A percentile compares a stretch with the other conserved stretches of the same genome.
Evolutionary conservation across 2,888 invertebrate species (phyloP).

Genomic region (Odontothrips loti): DNA sequence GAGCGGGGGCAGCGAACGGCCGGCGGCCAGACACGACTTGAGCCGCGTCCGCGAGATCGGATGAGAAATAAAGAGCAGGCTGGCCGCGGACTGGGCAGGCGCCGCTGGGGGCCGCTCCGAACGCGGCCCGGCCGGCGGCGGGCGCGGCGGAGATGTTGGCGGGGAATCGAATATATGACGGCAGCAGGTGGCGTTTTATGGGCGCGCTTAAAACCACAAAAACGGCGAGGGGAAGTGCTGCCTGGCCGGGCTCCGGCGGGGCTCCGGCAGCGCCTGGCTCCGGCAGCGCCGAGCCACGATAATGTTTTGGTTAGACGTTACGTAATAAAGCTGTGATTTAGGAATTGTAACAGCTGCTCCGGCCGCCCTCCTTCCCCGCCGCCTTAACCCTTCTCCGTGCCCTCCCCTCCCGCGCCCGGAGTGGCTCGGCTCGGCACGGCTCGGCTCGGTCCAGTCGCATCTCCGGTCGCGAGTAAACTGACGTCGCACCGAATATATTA

Average conservation of each 20-base stretch:
- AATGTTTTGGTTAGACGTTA: conserved; percentile 26
- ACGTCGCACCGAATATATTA: no score
- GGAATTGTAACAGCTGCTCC: conserved; percentile 17
- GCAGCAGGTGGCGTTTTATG: conserved; percentile 25
- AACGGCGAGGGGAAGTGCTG: neutral
- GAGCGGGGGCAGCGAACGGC: neutral
- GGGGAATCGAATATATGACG: conserved; percentile 19
- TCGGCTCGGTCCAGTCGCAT: no score
- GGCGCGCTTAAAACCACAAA: conserved; percentile 19
- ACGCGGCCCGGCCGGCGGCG: neutral
- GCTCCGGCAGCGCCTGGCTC: neutral
- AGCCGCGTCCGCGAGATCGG: no score
- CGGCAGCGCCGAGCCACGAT: conserved; percentile 13
- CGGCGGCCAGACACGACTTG: neutral
- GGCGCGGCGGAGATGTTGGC: neutral
- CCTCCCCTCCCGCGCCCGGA: no score
- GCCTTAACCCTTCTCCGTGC: no score
- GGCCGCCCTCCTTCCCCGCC: neutral
- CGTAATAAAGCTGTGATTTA: conserved; percentile 11
- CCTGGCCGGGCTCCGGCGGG: neutral
- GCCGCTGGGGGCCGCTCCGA: no score
- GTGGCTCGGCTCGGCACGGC: no score
- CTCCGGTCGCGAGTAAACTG: no score
- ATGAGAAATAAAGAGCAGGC: no score
- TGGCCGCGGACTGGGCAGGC: no score